phyloP scores from a whole-genome alignment of 2,797 vertebrate genomes.

The Heterohyrax brucei region DNA sequence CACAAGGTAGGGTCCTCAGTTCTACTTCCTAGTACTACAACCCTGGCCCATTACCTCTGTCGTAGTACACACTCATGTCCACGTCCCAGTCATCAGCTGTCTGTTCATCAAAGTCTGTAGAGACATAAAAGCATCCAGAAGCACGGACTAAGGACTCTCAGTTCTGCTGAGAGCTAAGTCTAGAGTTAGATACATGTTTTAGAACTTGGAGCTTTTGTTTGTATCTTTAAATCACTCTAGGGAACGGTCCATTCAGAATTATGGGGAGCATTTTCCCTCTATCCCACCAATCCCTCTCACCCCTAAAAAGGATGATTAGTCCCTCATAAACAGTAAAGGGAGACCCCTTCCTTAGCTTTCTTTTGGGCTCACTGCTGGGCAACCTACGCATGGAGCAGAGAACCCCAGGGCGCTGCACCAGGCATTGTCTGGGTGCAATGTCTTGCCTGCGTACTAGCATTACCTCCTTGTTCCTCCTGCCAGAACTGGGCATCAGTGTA shows the following conservation, averaged over 20 bases:
- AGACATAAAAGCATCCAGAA: slow-evolving; percentile 73
- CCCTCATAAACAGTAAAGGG: neutral
- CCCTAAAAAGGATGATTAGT: neutral
- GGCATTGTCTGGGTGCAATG: neutral
- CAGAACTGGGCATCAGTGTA: slow-evolving; percentile 99
- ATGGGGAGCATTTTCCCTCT: neutral
- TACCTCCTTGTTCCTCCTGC: slow-evolving; percentile 97
- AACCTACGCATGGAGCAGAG: neutral
- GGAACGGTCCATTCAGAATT: slow-evolving; percentile 7
- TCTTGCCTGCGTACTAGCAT: neutral
- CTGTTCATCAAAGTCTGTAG: slow-evolving; percentile 98
- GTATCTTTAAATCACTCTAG: neutral
- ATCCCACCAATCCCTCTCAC: neutral
- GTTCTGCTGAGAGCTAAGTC: slow-evolving; percentile 18
- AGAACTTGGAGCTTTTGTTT: slow-evolving; percentile 37
- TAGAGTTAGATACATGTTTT: slow-evolving; percentile 36
- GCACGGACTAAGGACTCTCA: neutral
- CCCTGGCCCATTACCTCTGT: slow-evolving; percentile 92
- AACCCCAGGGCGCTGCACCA: neutral
- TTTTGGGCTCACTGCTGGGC: neutral
- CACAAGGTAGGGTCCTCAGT: neutral
- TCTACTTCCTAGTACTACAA: neutral
- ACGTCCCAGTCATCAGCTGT: slow-evolving; percentile 99
- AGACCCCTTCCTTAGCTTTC: slow-evolving; percentile 10
- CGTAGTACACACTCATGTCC: slow-evolving; percentile 98